Conservation (phyloP, 2,888 invertebrate species). For the Flabesymbios commensalis region DNA sequence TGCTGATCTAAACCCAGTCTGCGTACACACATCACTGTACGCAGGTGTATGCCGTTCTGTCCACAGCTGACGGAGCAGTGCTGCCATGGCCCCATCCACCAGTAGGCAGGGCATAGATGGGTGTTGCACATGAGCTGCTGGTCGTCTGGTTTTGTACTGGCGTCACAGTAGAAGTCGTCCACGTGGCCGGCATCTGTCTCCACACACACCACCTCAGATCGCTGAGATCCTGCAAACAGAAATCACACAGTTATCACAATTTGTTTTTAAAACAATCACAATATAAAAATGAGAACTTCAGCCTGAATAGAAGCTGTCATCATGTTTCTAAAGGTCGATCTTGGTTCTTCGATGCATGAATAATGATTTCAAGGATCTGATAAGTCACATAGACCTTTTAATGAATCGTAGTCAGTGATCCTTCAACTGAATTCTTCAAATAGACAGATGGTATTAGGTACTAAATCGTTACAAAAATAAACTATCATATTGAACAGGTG, state of each 20-base stretch:
- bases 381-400: too few species aligned
- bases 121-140: constrained; percentile 71
- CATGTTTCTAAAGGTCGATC: too few species aligned
- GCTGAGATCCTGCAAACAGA: constrained; percentile 29
- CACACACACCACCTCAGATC: constrained; percentile 64
- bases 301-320: too few species aligned
- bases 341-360: too few species aligned
- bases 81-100: constrained; percentile 89
- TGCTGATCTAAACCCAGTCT: constrained; percentile 64
- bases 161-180: constrained; percentile 64
- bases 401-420: too few species aligned
- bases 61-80: constrained; percentile 76
- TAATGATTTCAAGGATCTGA: too few species aligned
- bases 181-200: constrained; percentile 68
- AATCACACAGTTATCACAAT: not conserved
- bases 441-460: too few species aligned
- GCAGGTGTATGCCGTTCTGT: constrained; percentile 52
- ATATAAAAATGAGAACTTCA: too few species aligned
- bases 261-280: too few species aligned
- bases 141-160: constrained; percentile 61
- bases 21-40: constrained; percentile 63
- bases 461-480: too few species aligned
- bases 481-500: too few species aligned
- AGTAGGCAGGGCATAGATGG: constrained; percentile 73
- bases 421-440: too few species aligned